Percentiles rank a stretch among this genome's conserved stretches.
Evolutionary conservation across 2,888 invertebrate species (phyloP).

Genomic region (Chalcosyrphus nemorum): DNA sequence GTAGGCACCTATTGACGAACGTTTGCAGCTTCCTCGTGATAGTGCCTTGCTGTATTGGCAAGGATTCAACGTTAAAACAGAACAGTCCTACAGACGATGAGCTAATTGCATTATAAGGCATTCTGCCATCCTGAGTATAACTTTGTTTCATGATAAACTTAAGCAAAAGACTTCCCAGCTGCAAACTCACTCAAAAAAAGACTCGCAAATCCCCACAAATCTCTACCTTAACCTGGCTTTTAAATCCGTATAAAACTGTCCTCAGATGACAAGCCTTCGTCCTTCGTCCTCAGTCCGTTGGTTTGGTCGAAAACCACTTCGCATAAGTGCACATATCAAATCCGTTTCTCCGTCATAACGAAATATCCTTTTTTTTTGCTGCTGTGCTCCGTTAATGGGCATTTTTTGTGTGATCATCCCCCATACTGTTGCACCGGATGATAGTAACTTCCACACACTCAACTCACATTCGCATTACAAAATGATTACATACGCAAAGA

Average conservation of each 20-base stretch:
- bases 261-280: slow-evolving; percentile 15
- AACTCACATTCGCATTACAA: slow-evolving; percentile 51
- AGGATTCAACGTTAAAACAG: too few species aligned
- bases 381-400: slow-evolving; percentile 34
- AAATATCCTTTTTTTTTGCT: background rate
- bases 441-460: slow-evolving; percentile 44
- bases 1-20: too few species aligned
- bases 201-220: background rate
- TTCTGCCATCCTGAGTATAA: too few species aligned
- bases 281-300: background rate
- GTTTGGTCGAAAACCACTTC: slow-evolving; percentile 26
- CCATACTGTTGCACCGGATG: background rate
- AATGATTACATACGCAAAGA: slow-evolving; percentile 58
- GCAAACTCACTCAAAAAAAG: background rate
- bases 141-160: too few species aligned
- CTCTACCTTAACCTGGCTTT: slow-evolving; percentile 1
- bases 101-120: too few species aligned
- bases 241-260: slow-evolving; percentile 12
- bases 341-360: background rate
- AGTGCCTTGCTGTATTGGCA: too few species aligned
- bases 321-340: slow-evolving; percentile 52
- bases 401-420: slow-evolving; percentile 6
- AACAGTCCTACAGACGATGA: too few species aligned
- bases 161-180: too few species aligned
- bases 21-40: too few species aligned